Evolutionary conservation across 2,888 invertebrate species (phyloP).

Genomic region (Drosophila buzzatii): DNA sequence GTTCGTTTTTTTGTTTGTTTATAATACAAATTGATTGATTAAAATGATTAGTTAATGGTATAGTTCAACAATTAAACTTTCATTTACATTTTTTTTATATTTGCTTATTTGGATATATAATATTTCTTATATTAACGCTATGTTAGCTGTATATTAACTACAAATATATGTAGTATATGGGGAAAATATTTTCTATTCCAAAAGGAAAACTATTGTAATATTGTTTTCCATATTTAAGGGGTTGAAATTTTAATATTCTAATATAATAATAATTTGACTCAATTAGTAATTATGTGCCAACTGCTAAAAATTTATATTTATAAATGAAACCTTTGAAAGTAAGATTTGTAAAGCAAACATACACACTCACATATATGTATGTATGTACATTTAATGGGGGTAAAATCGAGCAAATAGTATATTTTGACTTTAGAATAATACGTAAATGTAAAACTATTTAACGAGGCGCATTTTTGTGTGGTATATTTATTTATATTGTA

Average conservation of each 20-base stretch:
- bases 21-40: too few relatives aligned
- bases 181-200: too few relatives aligned
- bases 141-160: slow-evolving; percentile 20
- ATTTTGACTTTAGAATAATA: slow-evolving; percentile 27
- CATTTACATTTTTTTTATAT: slow-evolving; percentile 3
- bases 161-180: too few relatives aligned
- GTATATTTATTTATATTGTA: slow-evolving; percentile 25
- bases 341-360: slow-evolving; percentile 51
- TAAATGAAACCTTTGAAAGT: slow-evolving; percentile 36
- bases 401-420: slow-evolving; percentile 34
- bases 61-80: slow-evolving; percentile 57
- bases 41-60: slow-evolving; percentile 74
- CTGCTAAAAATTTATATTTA: slow-evolving; percentile 47
- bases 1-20: too few relatives aligned
- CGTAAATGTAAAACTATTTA: not conserved
- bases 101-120: too few relatives aligned
- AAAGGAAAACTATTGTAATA: not conserved
- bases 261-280: slow-evolving; percentile 34
- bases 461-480: slow-evolving; percentile 4
- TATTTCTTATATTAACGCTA: slow-evolving; percentile 2
- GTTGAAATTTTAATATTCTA: too few relatives aligned
- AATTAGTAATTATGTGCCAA: slow-evolving; percentile 71
- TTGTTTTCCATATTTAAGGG: too few relatives aligned
- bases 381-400: not conserved
- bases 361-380: not conserved